phyloP scores from a whole-genome alignment of 2,888 invertebrate genomes.

The Gandaritis pyraliata region DNA sequence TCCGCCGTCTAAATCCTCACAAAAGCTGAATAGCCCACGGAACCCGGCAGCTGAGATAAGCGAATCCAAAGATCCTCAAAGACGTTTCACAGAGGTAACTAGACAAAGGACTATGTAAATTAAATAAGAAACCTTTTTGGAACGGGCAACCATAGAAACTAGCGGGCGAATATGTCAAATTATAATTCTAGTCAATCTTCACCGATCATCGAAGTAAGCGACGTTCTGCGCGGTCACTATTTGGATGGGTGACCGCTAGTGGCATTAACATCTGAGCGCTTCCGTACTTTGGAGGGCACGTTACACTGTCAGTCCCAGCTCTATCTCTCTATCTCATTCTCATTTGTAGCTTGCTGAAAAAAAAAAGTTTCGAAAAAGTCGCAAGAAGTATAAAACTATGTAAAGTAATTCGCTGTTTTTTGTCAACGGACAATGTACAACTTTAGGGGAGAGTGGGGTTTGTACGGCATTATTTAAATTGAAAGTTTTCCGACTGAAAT shows the following conservation, averaged over 20 bases:
- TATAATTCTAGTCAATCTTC: too few relatives aligned
- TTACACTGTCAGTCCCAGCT: too few relatives aligned
- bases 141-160: slow-evolving; percentile 8
- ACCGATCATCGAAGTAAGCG: too few relatives aligned
- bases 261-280: too few relatives aligned
- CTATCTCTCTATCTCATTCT: too few relatives aligned
- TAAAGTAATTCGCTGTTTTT: slow-evolving; percentile 13
- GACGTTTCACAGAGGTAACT: slow-evolving; percentile 51
- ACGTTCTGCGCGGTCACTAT: too few relatives aligned
- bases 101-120: slow-evolving; percentile 74
- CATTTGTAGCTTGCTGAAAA: not conserved
- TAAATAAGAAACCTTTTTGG: slow-evolving; percentile 71
- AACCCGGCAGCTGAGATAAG: slow-evolving; percentile 63
- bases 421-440: slow-evolving; percentile 17
- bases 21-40: slow-evolving; percentile 57
- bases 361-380: not conserved
- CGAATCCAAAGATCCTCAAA: slow-evolving; percentile 42
- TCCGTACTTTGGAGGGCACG: too few relatives aligned
- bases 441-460: slow-evolving; percentile 12
- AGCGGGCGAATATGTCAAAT: not conserved
- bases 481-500: slow-evolving; percentile 27
- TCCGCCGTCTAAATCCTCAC: slow-evolving; percentile 61
- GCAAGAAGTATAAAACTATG: slow-evolving; percentile 10
- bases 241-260: too few relatives aligned
- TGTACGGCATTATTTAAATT: slow-evolving; percentile 23